phyloP scores from a whole-genome alignment of 1,140 invertebrate species.

The Cyclargus thomasi region DNA sequence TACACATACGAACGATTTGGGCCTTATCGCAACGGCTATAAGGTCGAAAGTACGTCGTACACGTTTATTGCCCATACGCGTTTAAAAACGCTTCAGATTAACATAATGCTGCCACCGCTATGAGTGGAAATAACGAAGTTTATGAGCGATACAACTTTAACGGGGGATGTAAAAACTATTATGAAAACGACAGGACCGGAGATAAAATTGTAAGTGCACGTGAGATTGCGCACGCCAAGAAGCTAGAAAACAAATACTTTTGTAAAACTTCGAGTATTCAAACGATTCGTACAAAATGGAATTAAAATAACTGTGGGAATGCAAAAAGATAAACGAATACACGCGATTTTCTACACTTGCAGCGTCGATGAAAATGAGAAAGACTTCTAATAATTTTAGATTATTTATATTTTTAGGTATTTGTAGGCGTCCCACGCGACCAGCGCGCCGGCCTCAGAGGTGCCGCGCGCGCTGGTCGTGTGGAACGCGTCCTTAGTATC shows the following conservation, averaged over 20 bases:
- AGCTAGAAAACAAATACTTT: neutral
- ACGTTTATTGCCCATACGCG: neutral
- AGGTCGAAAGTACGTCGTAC: neutral
- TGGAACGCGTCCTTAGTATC: no score
- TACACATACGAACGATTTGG: neutral
- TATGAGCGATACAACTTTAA: neutral
- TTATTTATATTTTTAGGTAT: no score
- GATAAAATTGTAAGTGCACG: neutral
- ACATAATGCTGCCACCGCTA: neutral
- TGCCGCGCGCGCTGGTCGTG: no score
- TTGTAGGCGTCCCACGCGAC: no score
- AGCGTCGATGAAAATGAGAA: no score
- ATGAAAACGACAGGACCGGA: neutral
- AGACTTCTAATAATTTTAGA: no score
- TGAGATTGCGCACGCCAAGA: neutral
- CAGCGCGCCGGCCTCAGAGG: no score
- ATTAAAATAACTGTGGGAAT: no score
- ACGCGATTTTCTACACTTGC: no score
- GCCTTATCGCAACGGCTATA: neutral
- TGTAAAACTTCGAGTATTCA: neutral
- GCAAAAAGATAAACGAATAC: no score
- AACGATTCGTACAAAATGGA: no score
- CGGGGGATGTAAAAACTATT: neutral
- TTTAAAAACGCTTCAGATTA: slow-evolving; percentile 1
- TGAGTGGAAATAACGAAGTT: neutral